phyloP scores from a whole-genome alignment of 2,113 vertebrate species.

The Andinoacara biseriatus region DNA sequence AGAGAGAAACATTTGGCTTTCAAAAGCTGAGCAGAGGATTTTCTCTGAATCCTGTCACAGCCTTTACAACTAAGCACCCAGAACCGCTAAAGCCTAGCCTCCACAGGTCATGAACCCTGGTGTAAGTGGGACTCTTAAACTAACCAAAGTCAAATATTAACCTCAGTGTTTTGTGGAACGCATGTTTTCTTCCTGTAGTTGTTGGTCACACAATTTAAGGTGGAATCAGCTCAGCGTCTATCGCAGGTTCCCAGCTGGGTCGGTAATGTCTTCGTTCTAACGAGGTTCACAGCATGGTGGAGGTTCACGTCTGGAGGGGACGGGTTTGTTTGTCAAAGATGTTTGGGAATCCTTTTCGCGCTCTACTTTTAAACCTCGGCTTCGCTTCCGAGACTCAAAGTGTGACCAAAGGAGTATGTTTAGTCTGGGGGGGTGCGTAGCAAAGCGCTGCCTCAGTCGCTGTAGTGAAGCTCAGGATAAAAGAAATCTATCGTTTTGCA shows the following conservation, averaged over 20 bases:
- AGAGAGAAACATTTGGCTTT: not conserved
- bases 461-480: constrained; percentile 6
- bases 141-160: not conserved
- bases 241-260: constrained; percentile 40
- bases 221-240: constrained; percentile 32
- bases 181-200: constrained; percentile 13
- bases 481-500: constrained; percentile 1
- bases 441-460: not conserved
- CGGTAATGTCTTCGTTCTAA: constrained; percentile 20
- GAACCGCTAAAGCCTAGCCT: not conserved
- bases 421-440: not conserved
- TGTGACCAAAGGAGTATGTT: constrained; percentile 43
- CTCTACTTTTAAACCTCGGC: constrained; percentile 53
- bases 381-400: constrained; percentile 28
- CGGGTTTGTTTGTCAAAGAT: constrained; percentile 43
- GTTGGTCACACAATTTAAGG: constrained; percentile 36
- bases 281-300: constrained; percentile 28
- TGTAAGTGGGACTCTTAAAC: not conserved
- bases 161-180: not conserved
- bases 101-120: not conserved
- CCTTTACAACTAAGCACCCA: not conserved
- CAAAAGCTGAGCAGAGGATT: not conserved
- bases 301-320: constrained; percentile 22
- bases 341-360: constrained; percentile 53
- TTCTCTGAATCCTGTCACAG: constrained; percentile 5